These are phyloP conservation scores for Biston betularia DNA, from an alignment of 2,888 invertebrate species.

Conservation along the genomic window DNA sequence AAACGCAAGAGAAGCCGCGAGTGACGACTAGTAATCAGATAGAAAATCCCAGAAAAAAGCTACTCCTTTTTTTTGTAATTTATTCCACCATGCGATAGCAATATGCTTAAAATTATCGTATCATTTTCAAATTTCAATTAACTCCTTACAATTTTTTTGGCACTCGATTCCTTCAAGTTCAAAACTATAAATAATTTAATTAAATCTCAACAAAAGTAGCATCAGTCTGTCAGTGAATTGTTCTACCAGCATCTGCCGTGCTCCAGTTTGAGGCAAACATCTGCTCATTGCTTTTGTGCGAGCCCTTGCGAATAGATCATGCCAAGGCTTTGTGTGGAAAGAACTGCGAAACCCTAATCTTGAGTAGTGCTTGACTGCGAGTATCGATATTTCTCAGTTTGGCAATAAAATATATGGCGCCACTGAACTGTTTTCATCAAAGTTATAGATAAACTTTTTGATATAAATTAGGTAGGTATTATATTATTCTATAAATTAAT, in stretches of 20 bases:
- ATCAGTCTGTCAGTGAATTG: slow-evolving; percentile 55
- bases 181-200: slow-evolving; percentile 69
- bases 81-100: not conserved
- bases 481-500: too few species aligned
- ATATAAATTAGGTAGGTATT: too few species aligned
- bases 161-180: slow-evolving; percentile 14
- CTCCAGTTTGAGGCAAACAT: slow-evolving; percentile 78
- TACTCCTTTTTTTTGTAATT: not conserved
- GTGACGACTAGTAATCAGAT: too few species aligned
- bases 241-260: slow-evolving; percentile 74
- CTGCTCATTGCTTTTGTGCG: slow-evolving; percentile 64
- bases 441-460: too few species aligned
- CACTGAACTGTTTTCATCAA: too few species aligned
- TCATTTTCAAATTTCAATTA: slow-evolving; percentile 18
- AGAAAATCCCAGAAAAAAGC: too few species aligned
- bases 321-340: slow-evolving; percentile 60
- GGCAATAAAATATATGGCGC: not conserved
- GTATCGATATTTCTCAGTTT: slow-evolving; percentile 17
- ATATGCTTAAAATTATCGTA: not conserved
- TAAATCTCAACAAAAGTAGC: slow-evolving; percentile 63
- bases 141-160: slow-evolving; percentile 11
- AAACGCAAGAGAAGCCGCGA: too few species aligned
- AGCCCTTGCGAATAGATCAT: slow-evolving; percentile 71
- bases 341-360: slow-evolving; percentile 68
- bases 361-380: slow-evolving; percentile 53